Base-by-base conservation (phyloP, 2,113 vertebrate genomes). In the Gallinago media region DNA sequence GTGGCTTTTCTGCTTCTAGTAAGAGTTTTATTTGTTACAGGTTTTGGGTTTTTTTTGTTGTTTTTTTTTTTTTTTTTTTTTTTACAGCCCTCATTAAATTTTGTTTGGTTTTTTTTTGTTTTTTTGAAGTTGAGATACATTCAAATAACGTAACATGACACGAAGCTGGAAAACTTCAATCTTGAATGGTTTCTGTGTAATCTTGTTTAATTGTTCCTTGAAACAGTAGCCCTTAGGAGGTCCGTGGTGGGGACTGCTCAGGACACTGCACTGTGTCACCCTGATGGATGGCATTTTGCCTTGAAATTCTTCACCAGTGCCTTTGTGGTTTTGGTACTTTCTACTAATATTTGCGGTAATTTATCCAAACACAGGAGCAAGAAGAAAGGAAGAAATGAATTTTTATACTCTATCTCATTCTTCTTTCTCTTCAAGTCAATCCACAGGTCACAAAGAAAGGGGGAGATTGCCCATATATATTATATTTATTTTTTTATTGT, bases 131-230 rank as follows among this genome's bases (percentile, higher is more conserved):
- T 88, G 83, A 85, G 83, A 42, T 83, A 77, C 79, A 55, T 91
- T 96, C 94, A 67, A 74, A 67, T 94, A 71, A 95, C 44, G 86
- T 91, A 94, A 91, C 46, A 11, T 85, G 88, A 88, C 88, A 75
- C 61, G 68, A 94, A 90, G 68, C 92, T 97, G 95, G 95, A 89
- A 89, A 93, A 92, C 46, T 54, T 94, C 90, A 91, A 13, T 92
- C 73, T 91, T 44, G 72, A 75, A n/a, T 65, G 56, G 59, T 63
- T 94, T 54, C 71, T 86, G 34, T 86, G 88, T 85, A 72, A 71
- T 89, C 81, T 91, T 88, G 74, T 89, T 89, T 92, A 91, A 72
- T 84, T 86, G 85, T 92, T 75, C 32, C 92, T 96, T 88, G 83
- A 92, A 96, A 92, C 90, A 70, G 85, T 92, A 92, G 90, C 85